Conservation (phyloP, 1,140 invertebrate species). For the Aphidius gifuensis region DNA sequence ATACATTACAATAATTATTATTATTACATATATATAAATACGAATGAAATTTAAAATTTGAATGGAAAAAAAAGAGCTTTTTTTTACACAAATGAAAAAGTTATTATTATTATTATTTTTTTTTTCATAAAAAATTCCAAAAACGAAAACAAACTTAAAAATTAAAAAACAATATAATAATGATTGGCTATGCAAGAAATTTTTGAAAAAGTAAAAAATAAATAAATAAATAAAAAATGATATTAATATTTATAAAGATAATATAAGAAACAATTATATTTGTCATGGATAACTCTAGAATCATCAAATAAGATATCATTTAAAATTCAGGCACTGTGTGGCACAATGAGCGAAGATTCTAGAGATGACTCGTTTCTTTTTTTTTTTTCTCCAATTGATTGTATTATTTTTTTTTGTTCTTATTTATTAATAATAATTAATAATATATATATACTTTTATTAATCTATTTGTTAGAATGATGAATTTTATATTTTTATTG, state of each 20-base stretch:
- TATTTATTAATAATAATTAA: not conserved
- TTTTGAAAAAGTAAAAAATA: not conserved
- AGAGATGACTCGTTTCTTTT: conserved; percentile 1
- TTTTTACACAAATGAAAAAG: no score
- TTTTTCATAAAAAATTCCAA: no score
- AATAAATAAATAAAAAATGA: conserved; percentile 1
- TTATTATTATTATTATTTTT: no score
- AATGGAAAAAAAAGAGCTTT: not conserved
- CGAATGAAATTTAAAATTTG: not conserved
- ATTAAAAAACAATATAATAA: no score
- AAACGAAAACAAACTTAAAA: no score
- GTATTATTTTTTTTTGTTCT: not conserved
- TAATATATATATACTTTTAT: conserved; percentile 1
- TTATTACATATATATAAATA: not conserved
- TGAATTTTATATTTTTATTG: no score
- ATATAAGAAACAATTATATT: no score
- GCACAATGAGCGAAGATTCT: conserved; percentile 12
- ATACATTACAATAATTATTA: no score
- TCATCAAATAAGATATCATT: not conserved
- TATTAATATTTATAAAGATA: no score
- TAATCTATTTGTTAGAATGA: no score
- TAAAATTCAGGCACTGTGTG: conserved; percentile 16
- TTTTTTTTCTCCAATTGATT: not conserved
- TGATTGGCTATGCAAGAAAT: no score
- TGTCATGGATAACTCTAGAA: not conserved